Percentiles rank a stretch among this genome's conserved stretches.
phyloP scores from a whole-genome alignment of 2,888 invertebrate species.

The Drosophila cognata region DNA sequence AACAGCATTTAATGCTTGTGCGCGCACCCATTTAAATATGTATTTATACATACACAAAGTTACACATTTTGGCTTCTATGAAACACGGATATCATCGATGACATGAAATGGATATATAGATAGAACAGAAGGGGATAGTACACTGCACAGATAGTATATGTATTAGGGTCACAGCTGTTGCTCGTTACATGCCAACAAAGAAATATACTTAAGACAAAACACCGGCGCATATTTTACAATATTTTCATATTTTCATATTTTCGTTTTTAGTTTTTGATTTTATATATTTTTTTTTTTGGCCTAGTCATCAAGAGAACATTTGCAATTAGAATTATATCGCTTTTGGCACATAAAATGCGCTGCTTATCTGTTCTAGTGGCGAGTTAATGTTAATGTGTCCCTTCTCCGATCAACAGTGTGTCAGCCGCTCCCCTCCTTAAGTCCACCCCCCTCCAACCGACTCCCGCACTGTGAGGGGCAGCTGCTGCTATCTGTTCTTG shows the following conservation, averaged over 20 bases:
- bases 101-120: conserved; percentile 38
- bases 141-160: neutral
- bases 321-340: conserved; percentile 58
- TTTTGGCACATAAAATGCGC: conserved; percentile 57
- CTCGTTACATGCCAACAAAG: conserved; percentile 15
- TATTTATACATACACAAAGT: neutral
- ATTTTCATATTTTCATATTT: neutral
- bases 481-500: conserved; percentile 57
- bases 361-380: conserved; percentile 22
- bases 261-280: conserved; percentile 2
- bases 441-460: neutral
- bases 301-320: conserved; percentile 29
- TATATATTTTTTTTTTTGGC: conserved; percentile 4
- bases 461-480: conserved; percentile 16
- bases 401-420: conserved; percentile 15
- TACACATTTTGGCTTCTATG: conserved; percentile 23
- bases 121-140: conserved; percentile 12
- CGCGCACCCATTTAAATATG: conserved; percentile 33
- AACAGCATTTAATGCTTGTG: conserved; percentile 55
- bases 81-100: conserved; percentile 30
- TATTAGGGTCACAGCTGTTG: conserved; percentile 28
- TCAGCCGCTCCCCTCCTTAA: conserved; percentile 6
- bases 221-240: neutral
- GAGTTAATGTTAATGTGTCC: conserved; percentile 34
- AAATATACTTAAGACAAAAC: neutral